Evolutionary conservation across 2,888 invertebrate genomes (phyloP), one percentile per base, ranked within the genome.

Genomic region (Xestia c-nigrum): DNA sequence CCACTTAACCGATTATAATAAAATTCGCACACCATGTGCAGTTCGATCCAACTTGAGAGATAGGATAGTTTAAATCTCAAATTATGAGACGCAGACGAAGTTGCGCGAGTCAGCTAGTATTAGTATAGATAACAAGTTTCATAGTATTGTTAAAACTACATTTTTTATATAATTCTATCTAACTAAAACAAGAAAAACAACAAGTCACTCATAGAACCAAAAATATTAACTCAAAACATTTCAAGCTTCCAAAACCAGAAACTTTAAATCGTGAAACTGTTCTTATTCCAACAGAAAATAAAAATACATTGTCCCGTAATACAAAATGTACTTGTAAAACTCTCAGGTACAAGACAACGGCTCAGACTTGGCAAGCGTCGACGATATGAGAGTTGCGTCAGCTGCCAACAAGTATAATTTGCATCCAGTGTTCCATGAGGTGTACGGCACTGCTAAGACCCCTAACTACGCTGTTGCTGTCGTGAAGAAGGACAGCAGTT

Each of bases 361-460:
- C 2, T 98, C 98, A 12, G 98, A 98, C 89, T 93, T 98, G 43
- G 97, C 98, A 31, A 97, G 97, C 0, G 95, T 98, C 9, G 98
- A 98, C 78, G 98, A 97, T 90, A 93, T 97, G 93, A 90, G 94
- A 52, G 97, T 97, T 0, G 95, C 95, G 0, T 90, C 95, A 0
- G 97, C 97, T 0, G 94, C 96, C 9, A 97, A 95, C 66, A 95
- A 97, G 63, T 97, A 97, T 93, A 97, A 97, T 84, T 92, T 97
- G 0, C 97, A 97, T 84, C 97, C 98, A 0, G 97, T 98, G 0
- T 95, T 98, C 89, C 97, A 97, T 65, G 98, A 98, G 89, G 95
- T 97, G n/a, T 98, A 98, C 73, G 97, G 97, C 1, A 84, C 88
- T 0, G 89, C 91, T 3, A 97, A 97, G 86, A 97, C 95, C 1